Evolutionary conservation across 1,140 invertebrate genomes (phyloP).

Genomic region (Danaus plexippus): DNA sequence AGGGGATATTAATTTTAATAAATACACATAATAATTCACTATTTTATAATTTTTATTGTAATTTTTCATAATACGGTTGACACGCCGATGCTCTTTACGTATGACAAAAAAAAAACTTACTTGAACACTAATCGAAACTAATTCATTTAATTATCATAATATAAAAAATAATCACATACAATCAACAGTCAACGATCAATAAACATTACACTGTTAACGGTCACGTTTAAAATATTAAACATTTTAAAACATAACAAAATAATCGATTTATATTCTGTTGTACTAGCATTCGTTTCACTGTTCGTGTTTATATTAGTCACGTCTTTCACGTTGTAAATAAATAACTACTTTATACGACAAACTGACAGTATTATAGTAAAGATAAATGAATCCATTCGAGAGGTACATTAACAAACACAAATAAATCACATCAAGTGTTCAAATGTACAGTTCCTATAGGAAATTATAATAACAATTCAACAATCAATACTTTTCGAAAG

Average conservation of each 20-base stretch:
- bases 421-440: no score
- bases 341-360: no score
- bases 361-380: no score
- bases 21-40: slow-evolving; percentile 48
- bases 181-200: slow-evolving; percentile 59
- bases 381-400: no score
- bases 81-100: slow-evolving; percentile 40
- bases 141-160: slow-evolving; percentile 36
- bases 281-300: slow-evolving; percentile 11
- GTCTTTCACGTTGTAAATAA: no score
- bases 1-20: slow-evolving; percentile 14
- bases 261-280: slow-evolving; percentile 8
- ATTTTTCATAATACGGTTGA: slow-evolving; percentile 66
- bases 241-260: slow-evolving; percentile 15
- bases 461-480: slow-evolving; percentile 27
- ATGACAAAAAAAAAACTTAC: slow-evolving; percentile 39
- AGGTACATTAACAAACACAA: no score
- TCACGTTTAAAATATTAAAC: slow-evolving; percentile 18
- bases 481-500: not conserved
- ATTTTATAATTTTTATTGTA: slow-evolving; percentile 71
- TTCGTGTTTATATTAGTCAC: no score
- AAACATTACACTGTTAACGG: slow-evolving; percentile 57
- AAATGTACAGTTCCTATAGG: no score
- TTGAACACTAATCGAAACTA: slow-evolving; percentile 35
- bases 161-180: slow-evolving; percentile 54